Percentiles rank a stretch among this genome's conserved stretches.
These are phyloP conservation scores for Micronisus gabar DNA, from an alignment of 2,113 vertebrate species.

Conservation along the genomic window DNA sequence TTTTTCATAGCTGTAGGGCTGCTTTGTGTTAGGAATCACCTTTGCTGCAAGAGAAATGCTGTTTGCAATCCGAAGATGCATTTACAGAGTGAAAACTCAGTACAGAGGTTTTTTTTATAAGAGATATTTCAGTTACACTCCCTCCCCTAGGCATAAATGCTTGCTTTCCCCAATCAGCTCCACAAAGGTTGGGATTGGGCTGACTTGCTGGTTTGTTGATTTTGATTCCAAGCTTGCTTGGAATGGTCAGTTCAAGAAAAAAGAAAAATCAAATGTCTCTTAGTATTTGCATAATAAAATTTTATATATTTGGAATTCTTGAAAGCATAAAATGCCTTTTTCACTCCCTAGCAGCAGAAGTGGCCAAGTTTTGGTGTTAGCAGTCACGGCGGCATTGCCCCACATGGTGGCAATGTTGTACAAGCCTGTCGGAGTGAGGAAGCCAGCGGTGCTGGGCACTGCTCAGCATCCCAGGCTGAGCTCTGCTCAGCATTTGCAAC, in stretches of 20 bases:
- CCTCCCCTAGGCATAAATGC: background rate
- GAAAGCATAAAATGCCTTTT: background rate
- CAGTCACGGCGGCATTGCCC: background rate
- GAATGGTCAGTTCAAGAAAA: background rate
- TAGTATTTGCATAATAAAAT: background rate
- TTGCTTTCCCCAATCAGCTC: background rate
- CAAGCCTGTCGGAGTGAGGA: background rate
- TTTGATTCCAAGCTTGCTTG: background rate
- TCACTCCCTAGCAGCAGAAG: background rate
- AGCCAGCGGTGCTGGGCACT: no score
- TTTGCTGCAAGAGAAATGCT: background rate
- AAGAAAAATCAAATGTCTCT: background rate
- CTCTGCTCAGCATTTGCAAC: background rate
- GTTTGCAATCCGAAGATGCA: background rate
- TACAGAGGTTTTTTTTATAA: background rate
- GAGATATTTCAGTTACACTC: background rate
- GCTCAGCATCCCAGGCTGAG: background rate
- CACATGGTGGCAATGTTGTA: slow-evolving; percentile 24
- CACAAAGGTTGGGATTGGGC: background rate
- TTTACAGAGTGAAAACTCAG: background rate
- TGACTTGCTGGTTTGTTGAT: background rate
- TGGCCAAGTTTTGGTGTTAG: no score
- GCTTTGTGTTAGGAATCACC: background rate
- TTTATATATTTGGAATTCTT: background rate
- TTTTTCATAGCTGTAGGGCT: background rate